Percentiles rank a stretch among this genome's conserved stretches.
Conservation (phyloP, 2,888 invertebrate species). For the Merodon equestris region DNA sequence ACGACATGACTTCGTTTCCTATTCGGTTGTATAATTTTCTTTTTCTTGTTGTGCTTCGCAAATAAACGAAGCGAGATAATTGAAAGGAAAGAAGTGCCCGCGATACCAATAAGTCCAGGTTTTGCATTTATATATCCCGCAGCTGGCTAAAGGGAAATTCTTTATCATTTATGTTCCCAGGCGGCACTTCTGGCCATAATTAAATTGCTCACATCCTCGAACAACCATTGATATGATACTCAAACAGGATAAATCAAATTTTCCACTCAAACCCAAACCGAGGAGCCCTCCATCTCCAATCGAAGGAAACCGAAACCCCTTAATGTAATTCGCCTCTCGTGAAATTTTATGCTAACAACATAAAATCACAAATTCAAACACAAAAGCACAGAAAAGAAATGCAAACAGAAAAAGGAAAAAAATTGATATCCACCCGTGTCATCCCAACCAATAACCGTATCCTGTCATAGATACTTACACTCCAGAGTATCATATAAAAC, state of each 20-base stretch:
- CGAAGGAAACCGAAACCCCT: slow-evolving; percentile 25
- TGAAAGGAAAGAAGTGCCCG: slow-evolving; percentile 24
- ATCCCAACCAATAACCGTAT: slow-evolving; percentile 67
- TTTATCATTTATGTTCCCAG: no score
- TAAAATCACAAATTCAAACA: slow-evolving; percentile 64
- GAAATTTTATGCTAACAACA: slow-evolving; percentile 69
- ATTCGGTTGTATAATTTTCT: slow-evolving; percentile 2
- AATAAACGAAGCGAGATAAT: slow-evolving; percentile 28
- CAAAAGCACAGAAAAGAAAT: slow-evolving; percentile 1
- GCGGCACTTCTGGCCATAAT: neutral
- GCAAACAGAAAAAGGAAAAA: neutral
- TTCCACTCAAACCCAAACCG: slow-evolving; percentile 30
- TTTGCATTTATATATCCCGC: no score
- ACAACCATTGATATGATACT: slow-evolving; percentile 25
- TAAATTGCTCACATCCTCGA: neutral
- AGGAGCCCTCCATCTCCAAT: slow-evolving; percentile 6
- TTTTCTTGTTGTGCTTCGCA: slow-evolving; percentile 5
- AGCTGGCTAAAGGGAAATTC: no score
- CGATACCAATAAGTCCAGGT: slow-evolving; percentile 29
- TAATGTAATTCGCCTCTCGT: slow-evolving; percentile 64
- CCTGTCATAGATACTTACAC: slow-evolving; percentile 68
- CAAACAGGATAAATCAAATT: slow-evolving; percentile 52
- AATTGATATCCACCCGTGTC: slow-evolving; percentile 64
- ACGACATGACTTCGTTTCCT: slow-evolving; percentile 21
- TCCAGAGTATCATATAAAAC: slow-evolving; percentile 62